Percentiles rank a stretch among this genome's conserved stretches.
Evolutionary conservation across 2,888 invertebrate genomes (phyloP).

Genomic region (Cerceris ruficornis): DNA sequence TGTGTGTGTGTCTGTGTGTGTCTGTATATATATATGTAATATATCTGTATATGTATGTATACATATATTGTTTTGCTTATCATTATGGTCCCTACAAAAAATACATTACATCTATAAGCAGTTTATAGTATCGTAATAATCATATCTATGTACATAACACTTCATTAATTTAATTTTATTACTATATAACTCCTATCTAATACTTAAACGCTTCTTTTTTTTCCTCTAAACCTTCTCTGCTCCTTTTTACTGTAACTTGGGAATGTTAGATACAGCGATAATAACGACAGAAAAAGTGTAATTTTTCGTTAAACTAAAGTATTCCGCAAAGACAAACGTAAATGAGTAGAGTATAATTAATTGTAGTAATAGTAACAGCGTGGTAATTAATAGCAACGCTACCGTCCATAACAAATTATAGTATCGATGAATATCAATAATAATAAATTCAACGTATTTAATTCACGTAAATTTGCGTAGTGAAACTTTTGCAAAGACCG

Average conservation of each 20-base stretch:
- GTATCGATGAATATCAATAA: conserved; percentile 9
- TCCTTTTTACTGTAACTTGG: conserved; percentile 45
- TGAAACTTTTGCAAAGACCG: no score
- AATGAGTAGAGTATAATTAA: conserved; percentile 38
- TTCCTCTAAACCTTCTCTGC: conserved; percentile 6
- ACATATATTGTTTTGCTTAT: conserved; percentile 68
- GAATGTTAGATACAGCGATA: conserved; percentile 64
- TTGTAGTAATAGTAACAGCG: conserved; percentile 29
- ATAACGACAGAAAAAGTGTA: conserved; percentile 45
- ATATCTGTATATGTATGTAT: no score
- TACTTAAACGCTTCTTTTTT: conserved; percentile 52
- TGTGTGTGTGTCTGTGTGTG: background rate
- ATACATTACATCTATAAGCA: conserved; percentile 79
- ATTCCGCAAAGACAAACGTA: conserved; percentile 42
- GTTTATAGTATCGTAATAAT: conserved; percentile 67
- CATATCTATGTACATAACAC: conserved; percentile 69
- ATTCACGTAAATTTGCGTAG: background rate
- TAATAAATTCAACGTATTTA: conserved; percentile 1
- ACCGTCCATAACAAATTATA: background rate
- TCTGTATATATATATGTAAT: no score
- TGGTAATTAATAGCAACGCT: conserved; percentile 22
- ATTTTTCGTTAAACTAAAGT: conserved; percentile 33
- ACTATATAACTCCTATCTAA: conserved; percentile 55
- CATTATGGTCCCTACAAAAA: conserved; percentile 79
- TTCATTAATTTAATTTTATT: conserved; percentile 53